Evolutionary conservation across 2,797 vertebrate genomes (phyloP), one percentile per base, ranked within the genome.

Genomic region (Spondyliosoma cantharus): DNA sequence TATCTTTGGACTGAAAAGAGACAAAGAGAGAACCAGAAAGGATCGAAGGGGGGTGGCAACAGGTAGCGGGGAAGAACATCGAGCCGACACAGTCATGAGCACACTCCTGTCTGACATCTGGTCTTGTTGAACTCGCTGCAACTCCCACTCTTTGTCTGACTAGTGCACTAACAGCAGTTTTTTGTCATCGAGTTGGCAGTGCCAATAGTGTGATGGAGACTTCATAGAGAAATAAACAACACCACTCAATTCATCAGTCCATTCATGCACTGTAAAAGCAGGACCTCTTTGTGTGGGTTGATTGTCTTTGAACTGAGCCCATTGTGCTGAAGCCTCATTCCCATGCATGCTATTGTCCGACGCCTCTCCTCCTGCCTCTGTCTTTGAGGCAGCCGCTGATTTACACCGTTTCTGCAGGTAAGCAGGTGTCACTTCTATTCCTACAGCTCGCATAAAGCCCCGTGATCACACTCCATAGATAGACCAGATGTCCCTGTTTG

Each of bases 401-500:
- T 92, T 89, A 89, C 76, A 78, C 77, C 2, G 42, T 87, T 88
- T 86, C 82, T 87, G 74, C 87, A 91, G 92, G 93, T 94, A 90
- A 92, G 90, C 91, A 93, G 90, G 91, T 93, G 92, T 87, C 91
- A 87, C 84, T 72, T 91, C 90, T 90, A 90, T 89, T 90, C 80
- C 81, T 79, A 81, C 72, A 84, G 77, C 77, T 67, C 76, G 68
- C 71, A 71, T 81, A 89, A 86, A 82, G 80, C 88, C 71, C 8
- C 19, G 49, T 61, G 80, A 92, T 91, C 83, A 84, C 65, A 66
- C 86, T 86, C 86, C 84, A 76, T 25, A 84, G 91, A 90, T 82
- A 83, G 84, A 89, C 74, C 92, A 90, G 89, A 91, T 94, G 93
- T 91, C 87, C 76, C 76, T 11, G 48, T 92, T 79, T 90, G 88